These are phyloP conservation scores for Calameuta idolon DNA, from an alignment of 2,888 invertebrate genomes.

Conservation along the genomic window DNA sequence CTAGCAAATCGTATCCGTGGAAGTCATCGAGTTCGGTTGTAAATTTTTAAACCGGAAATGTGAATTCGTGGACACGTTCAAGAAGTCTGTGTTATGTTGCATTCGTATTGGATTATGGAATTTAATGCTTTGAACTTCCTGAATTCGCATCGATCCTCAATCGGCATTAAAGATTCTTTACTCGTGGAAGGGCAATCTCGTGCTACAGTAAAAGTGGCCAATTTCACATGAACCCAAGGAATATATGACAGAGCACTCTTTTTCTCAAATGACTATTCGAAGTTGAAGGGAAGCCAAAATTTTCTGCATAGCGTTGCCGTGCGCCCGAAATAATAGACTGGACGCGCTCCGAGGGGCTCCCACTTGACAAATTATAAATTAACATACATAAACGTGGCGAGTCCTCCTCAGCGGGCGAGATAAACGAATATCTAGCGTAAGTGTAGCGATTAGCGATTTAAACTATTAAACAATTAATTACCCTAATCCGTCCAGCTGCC, in stretches of 20 bases:
- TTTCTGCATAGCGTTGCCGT: conserved; percentile 54
- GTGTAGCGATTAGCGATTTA: conserved; percentile 57
- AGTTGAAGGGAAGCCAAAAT: conserved; percentile 54
- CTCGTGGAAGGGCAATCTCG: neutral
- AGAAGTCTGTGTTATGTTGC: neutral
- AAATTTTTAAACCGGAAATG: neutral
- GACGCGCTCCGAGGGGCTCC: conserved; percentile 65
- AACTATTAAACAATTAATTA: conserved; percentile 24
- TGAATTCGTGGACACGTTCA: neutral
- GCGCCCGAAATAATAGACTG: conserved; percentile 57
- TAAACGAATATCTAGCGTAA: conserved; percentile 60
- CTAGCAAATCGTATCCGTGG: neutral
- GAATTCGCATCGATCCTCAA: neutral
- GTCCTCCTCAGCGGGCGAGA: conserved; percentile 64
- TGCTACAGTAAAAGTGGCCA: neutral
- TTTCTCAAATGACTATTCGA: conserved; percentile 34
- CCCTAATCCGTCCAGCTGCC: conserved; percentile 35
- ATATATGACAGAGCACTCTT: conserved; percentile 24
- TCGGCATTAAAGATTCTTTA: neutral
- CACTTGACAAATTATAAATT: conserved; percentile 34
- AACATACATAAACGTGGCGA: conserved; percentile 40
- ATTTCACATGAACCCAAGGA: neutral
- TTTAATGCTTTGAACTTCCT: neutral
- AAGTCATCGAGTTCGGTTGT: neutral
- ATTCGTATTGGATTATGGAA: neutral